These are phyloP conservation scores for Pelodytes ibericus DNA, from an alignment of 2,797 vertebrate genomes.

Conservation along the genomic window DNA sequence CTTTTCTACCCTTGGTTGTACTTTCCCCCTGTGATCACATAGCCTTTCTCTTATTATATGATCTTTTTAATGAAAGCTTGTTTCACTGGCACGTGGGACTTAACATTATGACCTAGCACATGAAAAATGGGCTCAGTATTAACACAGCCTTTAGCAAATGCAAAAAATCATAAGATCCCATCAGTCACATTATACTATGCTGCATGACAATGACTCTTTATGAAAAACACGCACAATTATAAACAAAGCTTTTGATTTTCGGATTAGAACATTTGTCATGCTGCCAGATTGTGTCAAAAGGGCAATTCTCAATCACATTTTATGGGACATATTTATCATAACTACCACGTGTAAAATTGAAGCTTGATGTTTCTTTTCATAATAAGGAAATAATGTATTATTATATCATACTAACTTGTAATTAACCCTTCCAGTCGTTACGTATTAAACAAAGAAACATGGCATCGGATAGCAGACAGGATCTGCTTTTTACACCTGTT, in stretches of 20 bases:
- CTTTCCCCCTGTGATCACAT: not conserved
- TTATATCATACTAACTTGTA: too few relatives aligned
- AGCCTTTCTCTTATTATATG: not conserved
- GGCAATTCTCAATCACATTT: not conserved
- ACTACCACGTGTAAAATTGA: too few relatives aligned
- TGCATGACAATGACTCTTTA: conserved; percentile 1
- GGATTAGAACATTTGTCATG: not conserved
- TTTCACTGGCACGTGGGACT: not conserved
- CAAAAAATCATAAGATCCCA: conserved; percentile 3
- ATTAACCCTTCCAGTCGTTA: too few relatives aligned
- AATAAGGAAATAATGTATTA: too few relatives aligned
- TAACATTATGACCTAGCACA: not conserved
- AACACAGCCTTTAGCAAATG: conserved; percentile 10
- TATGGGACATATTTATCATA: not conserved
- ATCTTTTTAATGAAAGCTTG: not conserved
- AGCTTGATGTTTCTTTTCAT: too few relatives aligned
- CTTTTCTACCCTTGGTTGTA: too few relatives aligned
- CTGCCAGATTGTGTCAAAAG: not conserved
- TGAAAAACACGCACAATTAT: not conserved
- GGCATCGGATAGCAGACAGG: too few relatives aligned
- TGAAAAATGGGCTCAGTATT: not conserved
- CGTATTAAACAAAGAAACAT: too few relatives aligned
- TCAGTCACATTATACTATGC: not conserved
- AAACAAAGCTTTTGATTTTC: not conserved
- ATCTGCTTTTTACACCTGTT: too few relatives aligned